A percentile compares a stretch with the other conserved stretches of the same genome.
Evolutionary conservation across 2,888 invertebrate genomes (phyloP).

Genomic region (Microctonus aethiopoides): DNA sequence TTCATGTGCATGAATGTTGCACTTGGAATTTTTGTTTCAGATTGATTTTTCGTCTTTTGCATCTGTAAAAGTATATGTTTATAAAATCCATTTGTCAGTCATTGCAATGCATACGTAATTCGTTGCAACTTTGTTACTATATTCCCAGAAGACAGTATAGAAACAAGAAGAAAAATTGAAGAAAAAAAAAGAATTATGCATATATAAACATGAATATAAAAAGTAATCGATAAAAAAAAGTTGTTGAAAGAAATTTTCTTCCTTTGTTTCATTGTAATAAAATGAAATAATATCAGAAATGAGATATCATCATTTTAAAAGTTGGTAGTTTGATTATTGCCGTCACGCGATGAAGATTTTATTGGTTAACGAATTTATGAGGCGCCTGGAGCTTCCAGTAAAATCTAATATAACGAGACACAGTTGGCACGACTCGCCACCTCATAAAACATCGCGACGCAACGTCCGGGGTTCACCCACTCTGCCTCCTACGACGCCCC

Average conservation of each 20-base stretch:
- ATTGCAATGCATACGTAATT: conserved; percentile 5
- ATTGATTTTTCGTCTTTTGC: not conserved
- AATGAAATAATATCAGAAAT: not conserved
- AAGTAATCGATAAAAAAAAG: not conserved
- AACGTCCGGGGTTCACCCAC: conserved; percentile 35
- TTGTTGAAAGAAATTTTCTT: not conserved
- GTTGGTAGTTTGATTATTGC: conserved; percentile 48
- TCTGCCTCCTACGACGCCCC: conserved; percentile 48
- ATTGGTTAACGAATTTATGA: conserved; percentile 65
- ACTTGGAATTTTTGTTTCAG: not conserved
- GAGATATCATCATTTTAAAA: conserved; percentile 15
- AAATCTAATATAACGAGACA: conserved; percentile 65
- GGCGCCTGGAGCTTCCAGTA: conserved; percentile 58
- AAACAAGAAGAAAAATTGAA: not conserved
- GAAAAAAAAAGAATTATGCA: no score
- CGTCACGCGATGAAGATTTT: conserved; percentile 56
- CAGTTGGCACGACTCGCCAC: conserved; percentile 63
- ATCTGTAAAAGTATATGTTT: no score
- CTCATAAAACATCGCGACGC: conserved; percentile 60
- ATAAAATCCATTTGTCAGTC: not conserved
- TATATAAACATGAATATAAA: not conserved
- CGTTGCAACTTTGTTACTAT: not conserved
- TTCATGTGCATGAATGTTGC: no score
- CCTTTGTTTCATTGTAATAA: not conserved
- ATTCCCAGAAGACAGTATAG: not conserved